Evolutionary conservation across 2,113 vertebrate genomes (phyloP).

Genomic region (Oreotrochilus melanogaster): DNA sequence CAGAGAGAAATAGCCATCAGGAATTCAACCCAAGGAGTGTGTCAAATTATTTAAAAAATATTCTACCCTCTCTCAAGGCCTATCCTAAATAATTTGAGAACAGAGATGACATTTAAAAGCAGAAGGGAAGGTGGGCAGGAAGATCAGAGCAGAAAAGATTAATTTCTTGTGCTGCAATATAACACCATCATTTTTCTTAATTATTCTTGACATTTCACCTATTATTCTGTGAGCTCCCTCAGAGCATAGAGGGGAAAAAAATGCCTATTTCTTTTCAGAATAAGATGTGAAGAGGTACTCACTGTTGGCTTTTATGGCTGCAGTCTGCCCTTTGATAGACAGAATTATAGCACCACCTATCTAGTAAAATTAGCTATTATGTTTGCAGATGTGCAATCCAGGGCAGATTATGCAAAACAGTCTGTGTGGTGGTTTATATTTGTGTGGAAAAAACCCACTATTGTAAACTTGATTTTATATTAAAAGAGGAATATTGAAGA

Average conservation of each 20-base stretch:
- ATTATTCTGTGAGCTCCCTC: conserved; percentile 58
- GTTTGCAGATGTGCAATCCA: not conserved
- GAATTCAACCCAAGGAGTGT: conserved; percentile 23
- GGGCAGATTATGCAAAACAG: not conserved
- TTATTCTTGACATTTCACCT: conserved; percentile 77
- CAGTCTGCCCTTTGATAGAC: conserved; percentile 9
- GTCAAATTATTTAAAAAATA: conserved; percentile 61
- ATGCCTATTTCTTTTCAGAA: conserved; percentile 56
- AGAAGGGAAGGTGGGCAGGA: conserved; percentile 57
- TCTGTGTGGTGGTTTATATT: not conserved
- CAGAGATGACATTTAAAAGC: conserved; percentile 67
- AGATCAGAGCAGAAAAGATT: conserved; percentile 60
- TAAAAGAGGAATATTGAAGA: not conserved
- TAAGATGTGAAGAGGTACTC: conserved; percentile 38
- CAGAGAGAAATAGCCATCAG: not conserved
- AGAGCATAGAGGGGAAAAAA: conserved; percentile 17
- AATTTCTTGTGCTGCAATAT: conserved; percentile 68
- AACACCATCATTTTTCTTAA: conserved; percentile 77
- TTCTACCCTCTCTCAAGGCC: conserved; percentile 52
- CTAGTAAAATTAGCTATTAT: conserved; percentile 6
- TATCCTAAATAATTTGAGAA: conserved; percentile 69
- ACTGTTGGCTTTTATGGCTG: conserved; percentile 20
- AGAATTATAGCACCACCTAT: conserved; percentile 68
- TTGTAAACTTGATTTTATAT: not conserved
- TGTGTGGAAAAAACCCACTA: not conserved